phyloP scores from a whole-genome alignment of 1,140 invertebrate species.

The Drosophila neocordata region DNA sequence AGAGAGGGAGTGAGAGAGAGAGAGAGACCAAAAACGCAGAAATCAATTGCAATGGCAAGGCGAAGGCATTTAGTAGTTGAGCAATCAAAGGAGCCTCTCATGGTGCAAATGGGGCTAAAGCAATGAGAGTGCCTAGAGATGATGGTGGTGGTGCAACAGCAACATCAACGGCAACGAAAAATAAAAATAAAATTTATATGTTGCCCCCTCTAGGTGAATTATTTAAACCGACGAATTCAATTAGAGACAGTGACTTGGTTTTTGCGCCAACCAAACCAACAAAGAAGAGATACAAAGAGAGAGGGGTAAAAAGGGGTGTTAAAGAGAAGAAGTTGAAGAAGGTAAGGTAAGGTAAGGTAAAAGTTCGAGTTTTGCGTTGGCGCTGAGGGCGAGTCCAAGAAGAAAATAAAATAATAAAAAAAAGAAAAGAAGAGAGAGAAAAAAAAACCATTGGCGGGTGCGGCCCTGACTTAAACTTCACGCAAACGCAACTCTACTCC shows the following conservation, averaged over 20 bases:
- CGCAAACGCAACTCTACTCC: conserved; percentile 43
- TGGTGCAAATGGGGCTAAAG: conserved; percentile 35
- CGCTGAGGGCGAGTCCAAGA: conserved; percentile 71
- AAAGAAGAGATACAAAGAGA: neutral
- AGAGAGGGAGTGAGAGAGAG: neutral
- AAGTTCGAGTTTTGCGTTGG: conserved; percentile 70
- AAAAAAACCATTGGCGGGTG: conserved; percentile 45
- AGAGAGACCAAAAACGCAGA: conserved; percentile 49
- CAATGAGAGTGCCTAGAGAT: conserved; percentile 6
- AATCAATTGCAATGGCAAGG: conserved; percentile 64
- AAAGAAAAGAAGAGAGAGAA: conserved; percentile 23
- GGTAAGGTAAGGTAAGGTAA: conserved; percentile 7
- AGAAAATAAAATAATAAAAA: conserved; percentile 17
- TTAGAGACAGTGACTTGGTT: conserved; percentile 82
- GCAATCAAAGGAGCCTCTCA: conserved; percentile 49
- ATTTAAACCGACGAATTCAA: conserved; percentile 83
- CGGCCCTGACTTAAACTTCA: conserved; percentile 51
- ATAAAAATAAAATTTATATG: conserved; percentile 65
- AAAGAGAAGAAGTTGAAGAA: conserved; percentile 9
- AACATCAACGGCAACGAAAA: conserved; percentile 17
- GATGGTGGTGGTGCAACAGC: neutral
- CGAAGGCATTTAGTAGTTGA: conserved; percentile 65
- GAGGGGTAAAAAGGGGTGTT: neutral
- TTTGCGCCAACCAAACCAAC: conserved; percentile 61
- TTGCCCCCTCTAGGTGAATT: conserved; percentile 82